A percentile compares a stretch with the other conserved stretches of the same genome.
Conservation (phyloP, 2,113 vertebrate species). For the Poeciliopsis retropinna region DNA sequence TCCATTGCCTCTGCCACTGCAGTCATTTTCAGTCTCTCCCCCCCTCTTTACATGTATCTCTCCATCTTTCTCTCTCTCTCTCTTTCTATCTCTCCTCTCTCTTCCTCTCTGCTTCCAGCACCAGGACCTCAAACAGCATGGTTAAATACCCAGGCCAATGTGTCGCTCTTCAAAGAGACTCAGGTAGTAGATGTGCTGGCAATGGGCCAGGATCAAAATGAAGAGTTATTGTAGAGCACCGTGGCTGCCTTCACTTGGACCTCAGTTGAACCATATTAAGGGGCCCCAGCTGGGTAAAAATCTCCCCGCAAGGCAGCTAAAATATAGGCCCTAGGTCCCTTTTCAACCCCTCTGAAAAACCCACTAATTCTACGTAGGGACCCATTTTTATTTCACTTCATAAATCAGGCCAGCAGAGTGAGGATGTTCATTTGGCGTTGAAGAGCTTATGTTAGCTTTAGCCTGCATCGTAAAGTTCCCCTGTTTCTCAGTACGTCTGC, state of each 20-base stretch:
- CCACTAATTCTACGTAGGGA: constrained; percentile 76
- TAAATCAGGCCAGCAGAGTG: constrained; percentile 75
- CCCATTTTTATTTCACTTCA: constrained; percentile 79
- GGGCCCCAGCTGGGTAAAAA: constrained; percentile 69
- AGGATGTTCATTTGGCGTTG: constrained; percentile 72
- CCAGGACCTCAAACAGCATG: constrained; percentile 84
- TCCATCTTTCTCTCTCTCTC: constrained; percentile 35
- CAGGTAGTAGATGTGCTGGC: constrained; percentile 80
- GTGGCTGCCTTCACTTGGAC: constrained; percentile 72
- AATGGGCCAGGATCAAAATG: constrained; percentile 76
- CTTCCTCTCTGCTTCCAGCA: constrained; percentile 69
- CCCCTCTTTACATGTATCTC: constrained; percentile 67
- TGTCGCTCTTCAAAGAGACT: constrained; percentile 85
- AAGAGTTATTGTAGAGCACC: constrained; percentile 78
- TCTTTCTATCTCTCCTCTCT: constrained; percentile 42
- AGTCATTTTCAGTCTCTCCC: constrained; percentile 69
- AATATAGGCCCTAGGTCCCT: constrained; percentile 72
- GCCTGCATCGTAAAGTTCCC: constrained; percentile 54
- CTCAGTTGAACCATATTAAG: constrained; percentile 67
- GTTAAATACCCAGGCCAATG: constrained; percentile 82
- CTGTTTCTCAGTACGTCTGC: constrained; percentile 33
- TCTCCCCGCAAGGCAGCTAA: constrained; percentile 72
- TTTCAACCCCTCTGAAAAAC: constrained; percentile 63
- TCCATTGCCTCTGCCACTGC: constrained; percentile 77
- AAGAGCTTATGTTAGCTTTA: constrained; percentile 74